Evolutionary conservation across 2,888 invertebrate species (phyloP).

Genomic region (Tromatobia lineatoria): DNA sequence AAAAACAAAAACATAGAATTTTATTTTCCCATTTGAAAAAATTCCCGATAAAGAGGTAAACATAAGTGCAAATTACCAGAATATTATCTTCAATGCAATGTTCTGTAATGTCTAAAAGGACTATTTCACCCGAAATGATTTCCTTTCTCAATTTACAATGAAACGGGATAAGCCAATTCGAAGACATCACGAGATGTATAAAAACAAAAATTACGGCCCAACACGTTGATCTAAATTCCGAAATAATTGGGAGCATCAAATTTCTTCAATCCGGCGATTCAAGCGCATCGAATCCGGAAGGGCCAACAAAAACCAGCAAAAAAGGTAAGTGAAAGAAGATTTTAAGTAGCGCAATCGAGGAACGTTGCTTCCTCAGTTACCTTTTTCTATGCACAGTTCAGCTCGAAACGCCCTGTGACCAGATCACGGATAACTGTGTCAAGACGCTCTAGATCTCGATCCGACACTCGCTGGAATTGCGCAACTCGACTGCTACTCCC

Average conservation of each 20-base stretch:
- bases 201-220: neutral
- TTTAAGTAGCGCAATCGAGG: slow-evolving; percentile 48
- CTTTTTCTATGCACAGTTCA: slow-evolving; percentile 62
- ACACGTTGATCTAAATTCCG: slow-evolving; percentile 9
- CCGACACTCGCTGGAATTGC: slow-evolving; percentile 75
- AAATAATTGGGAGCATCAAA: slow-evolving; percentile 16
- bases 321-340: slow-evolving; percentile 27
- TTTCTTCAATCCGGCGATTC: slow-evolving; percentile 11
- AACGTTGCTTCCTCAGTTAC: slow-evolving; percentile 33
- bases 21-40: too few species aligned
- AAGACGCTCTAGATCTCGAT: slow-evolving; percentile 80
- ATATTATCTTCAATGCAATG: too few species aligned
- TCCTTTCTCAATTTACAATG: too few species aligned
- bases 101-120: too few species aligned
- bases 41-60: too few species aligned
- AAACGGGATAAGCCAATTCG: too few species aligned
- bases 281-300: slow-evolving; percentile 54
- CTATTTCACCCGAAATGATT: too few species aligned
- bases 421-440: slow-evolving; percentile 80
- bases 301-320: slow-evolving; percentile 27
- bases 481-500: slow-evolving; percentile 72
- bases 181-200: too few species aligned
- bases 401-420: slow-evolving; percentile 77
- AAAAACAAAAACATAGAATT: too few species aligned
- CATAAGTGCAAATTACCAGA: too few species aligned